Evolutionary conservation across 2,888 invertebrate species (phyloP).

Genomic region (Danaus chrysippus): DNA sequence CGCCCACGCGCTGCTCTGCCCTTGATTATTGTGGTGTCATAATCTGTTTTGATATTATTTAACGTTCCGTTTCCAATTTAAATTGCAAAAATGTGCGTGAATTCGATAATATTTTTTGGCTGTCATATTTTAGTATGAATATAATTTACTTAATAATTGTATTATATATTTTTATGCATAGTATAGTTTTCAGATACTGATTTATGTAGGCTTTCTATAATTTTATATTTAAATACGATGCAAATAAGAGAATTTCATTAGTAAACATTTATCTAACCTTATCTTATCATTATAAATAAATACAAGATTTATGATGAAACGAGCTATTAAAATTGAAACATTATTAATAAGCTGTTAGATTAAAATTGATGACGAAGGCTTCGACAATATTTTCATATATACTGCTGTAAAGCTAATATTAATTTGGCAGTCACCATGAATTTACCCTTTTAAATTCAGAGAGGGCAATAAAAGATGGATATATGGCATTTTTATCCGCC

Average conservation of each 20-base stretch:
- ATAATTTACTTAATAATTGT: too few species aligned
- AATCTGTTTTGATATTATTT: slow-evolving; percentile 23
- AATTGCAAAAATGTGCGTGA: too few species aligned
- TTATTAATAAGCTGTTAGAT: not conserved
- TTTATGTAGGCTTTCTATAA: too few species aligned
- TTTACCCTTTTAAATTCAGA: slow-evolving; percentile 26
- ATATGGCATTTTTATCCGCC: slow-evolving; percentile 29
- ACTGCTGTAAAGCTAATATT: slow-evolving; percentile 8
- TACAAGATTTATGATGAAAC: not conserved
- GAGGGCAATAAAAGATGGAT: slow-evolving; percentile 30
- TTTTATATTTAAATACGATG: too few species aligned
- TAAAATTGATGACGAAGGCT: not conserved
- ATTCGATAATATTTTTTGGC: too few species aligned
- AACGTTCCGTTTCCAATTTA: not conserved
- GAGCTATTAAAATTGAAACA: not conserved
- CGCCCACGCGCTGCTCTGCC: slow-evolving; percentile 50
- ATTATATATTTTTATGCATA: too few species aligned
- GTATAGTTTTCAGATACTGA: too few species aligned
- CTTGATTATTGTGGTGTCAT: slow-evolving; percentile 39
- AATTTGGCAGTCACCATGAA: slow-evolving; percentile 26
- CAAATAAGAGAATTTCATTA: too few species aligned
- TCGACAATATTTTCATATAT: not conserved
- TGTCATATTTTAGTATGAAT: too few species aligned
- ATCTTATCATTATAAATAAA: too few species aligned
- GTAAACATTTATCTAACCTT: too few species aligned